Base-by-base conservation (phyloP, 2,888 invertebrate species). In the Dicranocentrus wangi region DNA sequence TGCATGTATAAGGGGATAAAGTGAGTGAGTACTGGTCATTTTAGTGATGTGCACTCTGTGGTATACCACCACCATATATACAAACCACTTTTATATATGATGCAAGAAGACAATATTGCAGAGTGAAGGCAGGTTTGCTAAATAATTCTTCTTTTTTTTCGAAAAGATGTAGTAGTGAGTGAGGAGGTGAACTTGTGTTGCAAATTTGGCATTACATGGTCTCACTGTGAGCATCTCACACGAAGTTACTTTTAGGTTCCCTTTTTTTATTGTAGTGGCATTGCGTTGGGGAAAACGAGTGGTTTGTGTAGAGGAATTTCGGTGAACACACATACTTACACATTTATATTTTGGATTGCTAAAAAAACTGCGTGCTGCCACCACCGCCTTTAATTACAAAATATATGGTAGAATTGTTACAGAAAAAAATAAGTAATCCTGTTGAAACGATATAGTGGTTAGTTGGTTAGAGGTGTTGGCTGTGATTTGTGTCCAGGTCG, bases 151-250 rank as follows among this genome's bases (percentile, higher is more conserved):
- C n/a, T n/a, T n/a, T n/a, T n/a, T n/a, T n/a, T 32, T 32, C 2
- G 55, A 55, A 1, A 17, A 47, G 47, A 47, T 47, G 47, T 47
- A 13, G 39, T 39, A 8, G 5, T n/a, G n/a, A n/a, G 47, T 15
- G 32, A 47, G 23, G 55, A 17, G 17, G 60, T 60, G 60, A 60
- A 60, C 60, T 60, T 60, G 25, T 28, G 28, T 60, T 60, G 60
- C 60, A 60, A 27, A 32, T 60, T 60, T 60, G 60, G 60, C 28
- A 60, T 60, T 60, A 23, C 60, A 60, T 17, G 60, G 2, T 60
- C 60, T 15, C 17, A 60, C 60, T 28, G 28, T 28, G 60, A 60
- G n/a, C 58, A 27, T 10, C 28, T 23, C 32, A 60, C 60, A 60
- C 17, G 28, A 15, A 7, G n/a, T 32, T 60, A 2, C n/a, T 2